phyloP scores from a whole-genome alignment of 2,113 vertebrate genomes.

The Nicator chloris region DNA sequence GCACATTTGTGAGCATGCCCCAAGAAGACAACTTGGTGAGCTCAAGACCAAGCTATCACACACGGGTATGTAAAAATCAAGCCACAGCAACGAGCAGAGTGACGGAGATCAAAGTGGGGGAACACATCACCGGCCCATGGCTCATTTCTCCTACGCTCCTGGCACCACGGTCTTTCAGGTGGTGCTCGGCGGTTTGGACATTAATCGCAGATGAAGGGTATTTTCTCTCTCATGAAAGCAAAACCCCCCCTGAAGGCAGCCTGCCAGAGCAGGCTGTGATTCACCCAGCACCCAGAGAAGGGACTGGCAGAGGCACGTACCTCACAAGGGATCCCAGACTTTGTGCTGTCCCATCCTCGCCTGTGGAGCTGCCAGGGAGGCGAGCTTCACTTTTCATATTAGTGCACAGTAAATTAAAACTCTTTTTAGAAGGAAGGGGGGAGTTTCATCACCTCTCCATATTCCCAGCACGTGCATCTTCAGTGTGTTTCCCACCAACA shows the following conservation, averaged over 20 bases:
- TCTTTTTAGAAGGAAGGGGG: neutral
- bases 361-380: rapidly evolving
- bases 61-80: neutral
- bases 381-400: neutral
- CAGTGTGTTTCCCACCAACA: neutral
- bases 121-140: rapidly evolving
- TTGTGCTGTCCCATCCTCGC: rapidly evolving
- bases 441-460: neutral
- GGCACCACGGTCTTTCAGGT: neutral
- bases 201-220: neutral
- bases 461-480: neutral
- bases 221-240: neutral
- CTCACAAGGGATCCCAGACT: neutral
- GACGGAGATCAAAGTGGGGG: neutral
- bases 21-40: neutral
- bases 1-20: rapidly evolving
- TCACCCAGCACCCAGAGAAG: neutral
- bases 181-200: neutral
- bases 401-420: neutral
- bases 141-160: neutral
- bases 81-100: neutral
- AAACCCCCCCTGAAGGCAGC: neutral
- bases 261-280: neutral
- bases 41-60: neutral
- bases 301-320: neutral